A percentile compares a stretch with the other conserved stretches of the same genome.
phyloP scores from a whole-genome alignment of 2,797 vertebrate species.

The Trachops cirrhosus region DNA sequence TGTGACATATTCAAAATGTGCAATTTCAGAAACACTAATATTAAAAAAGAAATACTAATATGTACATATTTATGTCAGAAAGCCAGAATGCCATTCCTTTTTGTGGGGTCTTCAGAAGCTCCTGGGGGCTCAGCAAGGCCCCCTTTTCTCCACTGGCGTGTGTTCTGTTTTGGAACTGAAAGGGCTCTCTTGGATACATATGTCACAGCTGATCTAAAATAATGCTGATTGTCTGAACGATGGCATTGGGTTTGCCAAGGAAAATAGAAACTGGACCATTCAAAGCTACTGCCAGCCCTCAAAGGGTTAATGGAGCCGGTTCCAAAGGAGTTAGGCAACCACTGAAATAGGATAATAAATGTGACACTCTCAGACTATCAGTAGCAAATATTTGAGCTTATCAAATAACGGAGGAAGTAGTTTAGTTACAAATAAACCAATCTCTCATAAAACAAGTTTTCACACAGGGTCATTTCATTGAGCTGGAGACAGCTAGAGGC shows the following conservation, averaged over 20 bases:
- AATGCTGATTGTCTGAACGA: background rate
- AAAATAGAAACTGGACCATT: background rate
- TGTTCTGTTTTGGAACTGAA: background rate
- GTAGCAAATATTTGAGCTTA: slow-evolving; percentile 90
- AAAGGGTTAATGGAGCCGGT: slow-evolving; percentile 80
- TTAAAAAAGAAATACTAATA: background rate
- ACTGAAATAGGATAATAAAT: slow-evolving; percentile 85
- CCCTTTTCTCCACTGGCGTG: background rate
- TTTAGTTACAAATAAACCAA: slow-evolving; percentile 90
- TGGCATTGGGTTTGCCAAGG: background rate
- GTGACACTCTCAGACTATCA: slow-evolving; percentile 87
- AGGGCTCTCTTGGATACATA: background rate
- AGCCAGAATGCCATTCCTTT: background rate
- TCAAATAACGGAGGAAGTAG: slow-evolving; percentile 89
- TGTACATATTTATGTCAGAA: background rate
- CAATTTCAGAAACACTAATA: background rate
- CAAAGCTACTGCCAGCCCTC: slow-evolving; percentile 4
- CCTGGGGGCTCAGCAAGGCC: background rate
- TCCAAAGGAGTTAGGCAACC: slow-evolving; percentile 80
- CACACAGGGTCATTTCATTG: slow-evolving; percentile 85
- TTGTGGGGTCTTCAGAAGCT: background rate
- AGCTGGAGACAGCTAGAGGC: slow-evolving; percentile 86
- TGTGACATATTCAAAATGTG: background rate
- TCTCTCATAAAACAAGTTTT: slow-evolving; percentile 87
- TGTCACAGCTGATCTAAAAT: background rate